Conservation (phyloP, 2,888 invertebrate species). For the Mamestra brassicae region DNA sequence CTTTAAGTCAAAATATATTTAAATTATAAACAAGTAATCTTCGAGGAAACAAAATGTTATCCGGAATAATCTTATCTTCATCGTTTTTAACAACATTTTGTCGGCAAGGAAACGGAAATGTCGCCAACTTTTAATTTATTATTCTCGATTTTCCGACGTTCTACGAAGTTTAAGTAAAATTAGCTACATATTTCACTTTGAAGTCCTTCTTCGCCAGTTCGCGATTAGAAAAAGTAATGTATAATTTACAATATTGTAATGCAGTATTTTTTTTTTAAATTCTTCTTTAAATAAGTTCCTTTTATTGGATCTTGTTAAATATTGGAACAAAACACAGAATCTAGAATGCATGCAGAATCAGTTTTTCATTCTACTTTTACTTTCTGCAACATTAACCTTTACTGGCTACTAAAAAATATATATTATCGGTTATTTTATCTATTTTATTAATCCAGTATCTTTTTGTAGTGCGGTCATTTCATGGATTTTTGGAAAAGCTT, state of each 20-base stretch:
- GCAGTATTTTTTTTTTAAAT: neutral
- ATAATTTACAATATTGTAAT: neutral
- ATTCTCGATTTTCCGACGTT: constrained; percentile 40
- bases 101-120: constrained; percentile 38
- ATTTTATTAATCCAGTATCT: no score
- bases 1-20: constrained; percentile 15
- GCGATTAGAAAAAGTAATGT: constrained; percentile 10
- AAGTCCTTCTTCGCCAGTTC: constrained; percentile 6
- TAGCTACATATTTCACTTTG: constrained; percentile 21
- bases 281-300: no score
- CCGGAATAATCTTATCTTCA: constrained; percentile 46
- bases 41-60: constrained; percentile 47
- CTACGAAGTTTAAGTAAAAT: constrained; percentile 23
- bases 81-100: constrained; percentile 47
- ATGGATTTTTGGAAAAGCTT: no score
- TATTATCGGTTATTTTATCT: no score
- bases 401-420: no score
- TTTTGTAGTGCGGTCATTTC: no score
- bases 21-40: constrained; percentile 51
- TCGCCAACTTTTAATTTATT: constrained; percentile 52
- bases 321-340: neutral
- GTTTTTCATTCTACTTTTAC: neutral
- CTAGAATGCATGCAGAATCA: neutral
- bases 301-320: neutral
- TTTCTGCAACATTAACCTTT: neutral